Percentiles rank a stretch among this genome's conserved stretches.
Evolutionary conservation across 2,888 invertebrate genomes (phyloP).

Genomic region (Ganaspis brasiliensis): DNA sequence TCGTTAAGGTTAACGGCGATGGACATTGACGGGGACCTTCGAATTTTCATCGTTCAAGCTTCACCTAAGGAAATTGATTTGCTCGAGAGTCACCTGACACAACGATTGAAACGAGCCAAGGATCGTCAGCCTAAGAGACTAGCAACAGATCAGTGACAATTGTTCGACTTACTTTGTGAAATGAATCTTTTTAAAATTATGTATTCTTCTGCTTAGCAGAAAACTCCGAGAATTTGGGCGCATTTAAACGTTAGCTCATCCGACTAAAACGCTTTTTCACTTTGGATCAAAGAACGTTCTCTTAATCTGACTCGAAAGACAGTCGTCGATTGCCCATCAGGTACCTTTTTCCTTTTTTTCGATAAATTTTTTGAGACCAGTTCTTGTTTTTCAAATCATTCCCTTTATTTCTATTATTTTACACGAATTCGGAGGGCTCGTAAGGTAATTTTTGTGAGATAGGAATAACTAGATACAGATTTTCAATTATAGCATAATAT

Average conservation of each 20-base stretch:
- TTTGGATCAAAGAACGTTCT: background rate
- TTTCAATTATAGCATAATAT: constrained; percentile 49
- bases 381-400: constrained; percentile 51
- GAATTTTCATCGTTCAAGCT: constrained; percentile 91
- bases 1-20: constrained; percentile 94
- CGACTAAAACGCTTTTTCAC: constrained; percentile 1
- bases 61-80: constrained; percentile 87
- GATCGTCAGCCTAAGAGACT: constrained; percentile 77
- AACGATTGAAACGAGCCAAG: constrained; percentile 82
- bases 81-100: constrained; percentile 84
- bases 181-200: background rate
- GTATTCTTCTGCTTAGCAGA: constrained; percentile 12
- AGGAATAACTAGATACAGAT: constrained; percentile 55
- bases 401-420: constrained; percentile 54
- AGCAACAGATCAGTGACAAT: constrained; percentile 76
- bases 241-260: constrained; percentile 20
- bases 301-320: background rate
- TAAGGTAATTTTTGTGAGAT: constrained; percentile 24
- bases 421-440: constrained; percentile 33
- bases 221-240: constrained; percentile 36
- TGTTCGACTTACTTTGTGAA: constrained; percentile 23
- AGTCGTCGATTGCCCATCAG: background rate
- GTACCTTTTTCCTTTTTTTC: background rate
- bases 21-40: constrained; percentile 90
- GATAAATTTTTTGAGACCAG: background rate